Evolutionary conservation across 2,113 vertebrate species (phyloP).

Genomic region (Ahaetulla prasina): DNA sequence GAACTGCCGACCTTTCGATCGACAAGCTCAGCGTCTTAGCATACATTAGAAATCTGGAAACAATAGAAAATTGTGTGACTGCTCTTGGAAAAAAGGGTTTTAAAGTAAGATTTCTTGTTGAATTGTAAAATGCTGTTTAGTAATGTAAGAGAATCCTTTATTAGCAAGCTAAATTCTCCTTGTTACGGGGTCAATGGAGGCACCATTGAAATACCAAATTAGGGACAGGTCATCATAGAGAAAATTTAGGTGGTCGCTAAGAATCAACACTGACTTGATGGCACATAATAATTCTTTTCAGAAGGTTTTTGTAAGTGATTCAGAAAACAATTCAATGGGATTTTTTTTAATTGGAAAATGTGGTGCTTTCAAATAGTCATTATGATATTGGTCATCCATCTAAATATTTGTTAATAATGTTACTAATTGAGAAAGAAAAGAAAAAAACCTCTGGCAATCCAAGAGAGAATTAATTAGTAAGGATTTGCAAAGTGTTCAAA

Average conservation of each 20-base stretch:
- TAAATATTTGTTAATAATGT: neutral
- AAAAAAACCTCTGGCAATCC: neutral
- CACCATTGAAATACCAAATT: neutral
- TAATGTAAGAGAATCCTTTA: neutral
- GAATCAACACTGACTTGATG: neutral
- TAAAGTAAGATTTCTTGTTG: neutral
- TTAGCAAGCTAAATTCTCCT: neutral
- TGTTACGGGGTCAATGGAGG: neutral
- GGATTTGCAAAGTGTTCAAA: neutral
- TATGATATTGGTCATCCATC: neutral
- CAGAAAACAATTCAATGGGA: neutral
- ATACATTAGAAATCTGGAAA: neutral
- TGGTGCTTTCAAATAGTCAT: constrained; percentile 30
- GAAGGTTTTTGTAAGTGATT: neutral
- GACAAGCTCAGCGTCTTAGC: no score
- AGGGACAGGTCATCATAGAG: neutral
- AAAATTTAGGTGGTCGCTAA: neutral
- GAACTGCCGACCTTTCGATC: no score
- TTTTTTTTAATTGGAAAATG: constrained; percentile 22
- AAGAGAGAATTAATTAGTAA: neutral
- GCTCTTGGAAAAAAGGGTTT: neutral
- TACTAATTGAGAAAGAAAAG: neutral
- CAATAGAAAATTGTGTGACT: neutral
- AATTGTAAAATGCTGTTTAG: neutral
- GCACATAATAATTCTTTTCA: neutral